phyloP scores from a whole-genome alignment of 2,797 vertebrate species.

The Sebastes trivittatus region DNA sequence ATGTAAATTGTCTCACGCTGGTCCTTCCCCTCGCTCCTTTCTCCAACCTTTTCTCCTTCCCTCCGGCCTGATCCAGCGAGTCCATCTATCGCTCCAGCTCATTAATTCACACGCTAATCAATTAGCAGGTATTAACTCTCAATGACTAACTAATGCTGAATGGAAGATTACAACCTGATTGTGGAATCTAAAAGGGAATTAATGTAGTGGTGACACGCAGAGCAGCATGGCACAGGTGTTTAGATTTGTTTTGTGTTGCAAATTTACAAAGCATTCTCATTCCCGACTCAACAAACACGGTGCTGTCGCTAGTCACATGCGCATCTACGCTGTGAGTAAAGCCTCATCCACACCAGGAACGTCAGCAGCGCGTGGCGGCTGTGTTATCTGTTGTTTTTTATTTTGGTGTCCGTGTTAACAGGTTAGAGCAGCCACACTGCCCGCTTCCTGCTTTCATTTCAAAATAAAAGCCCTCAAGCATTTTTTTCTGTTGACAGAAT shows the following conservation, averaged over 20 bases:
- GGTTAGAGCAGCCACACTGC: too few species aligned
- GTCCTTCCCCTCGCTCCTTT: not conserved
- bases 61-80: not conserved
- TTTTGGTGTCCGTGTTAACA: too few species aligned
- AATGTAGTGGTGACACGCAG: not conserved
- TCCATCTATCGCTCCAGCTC: not conserved
- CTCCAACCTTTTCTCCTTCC: not conserved
- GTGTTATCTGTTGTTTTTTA: too few species aligned
- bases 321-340: too few species aligned
- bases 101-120: slow-evolving; percentile 20
- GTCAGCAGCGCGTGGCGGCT: too few species aligned
- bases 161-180: not conserved
- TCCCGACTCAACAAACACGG: not conserved
- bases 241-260: not conserved
- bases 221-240: not conserved
- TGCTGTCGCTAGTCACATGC: too few species aligned
- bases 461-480: too few species aligned
- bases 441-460: too few species aligned
- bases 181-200: not conserved
- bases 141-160: slow-evolving; percentile 3
- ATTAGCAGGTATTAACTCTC: slow-evolving; percentile 12
- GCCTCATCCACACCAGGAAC: too few species aligned
- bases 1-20: not conserved
- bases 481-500: too few species aligned
- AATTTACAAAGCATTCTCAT: not conserved